Base-by-base conservation (phyloP, 2,113 vertebrate genomes). In the Epinephelus lanceolatus region DNA sequence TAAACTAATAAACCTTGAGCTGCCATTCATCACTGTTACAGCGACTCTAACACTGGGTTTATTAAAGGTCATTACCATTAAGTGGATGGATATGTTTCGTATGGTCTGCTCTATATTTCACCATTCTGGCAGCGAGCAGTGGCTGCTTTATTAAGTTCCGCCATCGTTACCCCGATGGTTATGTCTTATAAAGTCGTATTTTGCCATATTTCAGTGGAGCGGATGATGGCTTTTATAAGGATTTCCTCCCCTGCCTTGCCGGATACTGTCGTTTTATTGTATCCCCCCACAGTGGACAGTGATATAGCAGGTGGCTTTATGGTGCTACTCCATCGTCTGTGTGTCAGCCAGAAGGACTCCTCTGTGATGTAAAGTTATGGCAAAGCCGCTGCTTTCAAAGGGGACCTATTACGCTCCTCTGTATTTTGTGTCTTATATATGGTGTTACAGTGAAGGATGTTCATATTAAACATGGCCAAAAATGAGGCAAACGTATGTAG, bases 41-140 rank as follows among this genome's bases (percentile, higher is more conserved):
- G 80, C 27, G n/a, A 12, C 87, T 85, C 67, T 75, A 87, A 86
- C 86, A 37, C 52, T 3, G 85, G 65, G 78, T 92, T 90, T 90
- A 92, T 91, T 92, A 90, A 92, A 94, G 92, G 90, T 88, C 92
- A 66, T 92, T 93, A 90, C 78, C 86, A 66, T 89, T 91, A 89
- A 90, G 76, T 75, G 91, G 91, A 91, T 83, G 86, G 90, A 92
- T 81, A 80, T 25, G 88, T 71, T 59, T 77, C 90, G 84, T 77
- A 70, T 40, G 76, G 73, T 12, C 57, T 14, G 51, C 84, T 68
- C 76, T 45, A 84, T 91, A 91, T 90, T 86, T 92, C 90, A 87
- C 59, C 85, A 3, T 68, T 45, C 80, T 9, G 42, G 77, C 80
- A 37, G 71, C 33, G 72, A 88, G 84, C 9, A 42, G 71, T 19